Conservation (phyloP, 2,797 vertebrate genomes). For the Sciaenops ocellatus region DNA sequence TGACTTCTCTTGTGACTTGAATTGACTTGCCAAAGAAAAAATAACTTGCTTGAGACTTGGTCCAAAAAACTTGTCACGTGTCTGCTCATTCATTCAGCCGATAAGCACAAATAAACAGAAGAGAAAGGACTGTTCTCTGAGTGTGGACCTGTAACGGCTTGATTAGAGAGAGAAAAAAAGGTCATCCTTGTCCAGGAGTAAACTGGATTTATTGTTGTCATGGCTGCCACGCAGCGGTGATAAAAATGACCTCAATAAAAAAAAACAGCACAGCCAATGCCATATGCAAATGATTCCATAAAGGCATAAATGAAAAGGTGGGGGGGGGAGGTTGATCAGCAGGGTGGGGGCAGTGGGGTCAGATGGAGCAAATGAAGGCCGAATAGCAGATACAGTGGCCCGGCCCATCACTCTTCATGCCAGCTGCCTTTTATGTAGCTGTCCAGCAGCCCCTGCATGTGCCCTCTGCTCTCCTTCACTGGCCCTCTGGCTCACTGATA, state of each 20-base stretch:
- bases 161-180: constrained; percentile 77
- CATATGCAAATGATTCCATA: constrained; percentile 84
- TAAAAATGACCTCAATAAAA: constrained; percentile 83
- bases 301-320: constrained; percentile 69
- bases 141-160: constrained; percentile 61
- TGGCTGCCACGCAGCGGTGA: constrained; percentile 56
- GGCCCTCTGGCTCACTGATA: constrained; percentile 67
- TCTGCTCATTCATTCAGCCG: constrained; percentile 23
- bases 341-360: constrained; percentile 46
- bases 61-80: too few species aligned
- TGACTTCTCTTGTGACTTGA: too few species aligned
- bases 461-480: constrained; percentile 44
- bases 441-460: constrained; percentile 37
- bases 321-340: constrained; percentile 36
- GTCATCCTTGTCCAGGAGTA: constrained; percentile 78
- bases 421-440: constrained; percentile 74
- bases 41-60: too few species aligned
- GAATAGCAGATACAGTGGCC: constrained; percentile 42
- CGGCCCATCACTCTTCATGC: constrained; percentile 80
- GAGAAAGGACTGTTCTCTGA: constrained; percentile 5
- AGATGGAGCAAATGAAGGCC: constrained; percentile 66
- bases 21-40: too few species aligned
- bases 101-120: constrained; percentile 49
- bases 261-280: constrained; percentile 79
- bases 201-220: constrained; percentile 82